phyloP scores from a whole-genome alignment of 1,140 invertebrate species.

The Lepidurus packardi region DNA sequence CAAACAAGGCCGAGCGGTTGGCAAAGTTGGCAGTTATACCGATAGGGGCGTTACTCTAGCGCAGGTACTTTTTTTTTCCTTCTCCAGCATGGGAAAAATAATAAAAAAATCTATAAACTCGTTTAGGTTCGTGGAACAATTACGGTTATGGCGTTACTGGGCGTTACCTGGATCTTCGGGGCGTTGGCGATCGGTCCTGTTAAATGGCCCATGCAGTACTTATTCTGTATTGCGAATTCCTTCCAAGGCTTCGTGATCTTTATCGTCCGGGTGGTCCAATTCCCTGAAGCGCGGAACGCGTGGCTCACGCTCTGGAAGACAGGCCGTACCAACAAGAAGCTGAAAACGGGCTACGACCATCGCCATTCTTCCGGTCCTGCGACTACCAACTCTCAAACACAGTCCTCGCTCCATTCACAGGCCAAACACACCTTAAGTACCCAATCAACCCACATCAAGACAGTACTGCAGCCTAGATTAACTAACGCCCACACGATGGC shows the following conservation, averaged over 20 bases:
- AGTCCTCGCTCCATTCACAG: conserved; percentile 5
- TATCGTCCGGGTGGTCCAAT: conserved; percentile 49
- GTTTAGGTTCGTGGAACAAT: conserved; percentile 51
- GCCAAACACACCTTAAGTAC: conserved; percentile 22
- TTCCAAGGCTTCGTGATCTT: conserved; percentile 53
- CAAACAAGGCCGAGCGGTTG: conserved; percentile 42
- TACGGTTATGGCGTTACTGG: conserved; percentile 52
- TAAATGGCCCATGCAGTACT: conserved; percentile 48
- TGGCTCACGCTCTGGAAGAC: conserved; percentile 47
- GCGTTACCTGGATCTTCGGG: conserved; percentile 53
- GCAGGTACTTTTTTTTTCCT: conserved; percentile 35
- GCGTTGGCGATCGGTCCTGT: conserved; percentile 48
- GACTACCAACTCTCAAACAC: conserved; percentile 29
- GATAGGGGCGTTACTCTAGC: conserved; percentile 35
- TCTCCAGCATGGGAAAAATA: too few relatives aligned
- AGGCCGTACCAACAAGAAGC: conserved; percentile 42
- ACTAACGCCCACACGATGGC: neutral
- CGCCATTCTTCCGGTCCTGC: conserved; percentile 30
- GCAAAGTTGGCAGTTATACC: conserved; percentile 31
- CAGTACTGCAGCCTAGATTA: neutral
- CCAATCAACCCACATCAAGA: conserved; percentile 7
- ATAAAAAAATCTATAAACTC: too few relatives aligned
- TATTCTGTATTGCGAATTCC: conserved; percentile 51
- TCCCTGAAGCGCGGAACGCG: conserved; percentile 48
- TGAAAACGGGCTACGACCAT: conserved; percentile 13